A percentile compares a stretch with the other conserved stretches of the same genome.
Evolutionary conservation across 2,888 invertebrate genomes (phyloP).

Genomic region (Limnephilus lunatus): DNA sequence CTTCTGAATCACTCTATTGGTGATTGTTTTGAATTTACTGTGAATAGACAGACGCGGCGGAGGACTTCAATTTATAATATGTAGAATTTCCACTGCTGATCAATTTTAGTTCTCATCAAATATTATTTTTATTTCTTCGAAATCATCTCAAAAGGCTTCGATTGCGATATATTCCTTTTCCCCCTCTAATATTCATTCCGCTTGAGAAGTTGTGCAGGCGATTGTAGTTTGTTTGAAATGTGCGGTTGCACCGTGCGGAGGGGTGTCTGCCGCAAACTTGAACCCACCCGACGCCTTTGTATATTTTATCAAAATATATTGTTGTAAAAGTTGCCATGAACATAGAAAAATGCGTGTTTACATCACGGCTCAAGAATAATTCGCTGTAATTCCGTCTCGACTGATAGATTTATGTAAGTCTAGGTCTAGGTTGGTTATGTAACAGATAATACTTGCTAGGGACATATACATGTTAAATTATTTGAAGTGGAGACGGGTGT

Average conservation of each 20-base stretch:
- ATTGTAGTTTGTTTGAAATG: neutral
- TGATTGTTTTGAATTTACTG: too few relatives aligned
- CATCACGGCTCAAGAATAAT: slow-evolving; percentile 45
- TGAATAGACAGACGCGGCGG: too few relatives aligned
- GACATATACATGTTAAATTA: slow-evolving; percentile 43
- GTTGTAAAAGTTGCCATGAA: slow-evolving; percentile 52
- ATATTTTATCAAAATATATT: slow-evolving; percentile 42
- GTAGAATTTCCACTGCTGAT: neutral
- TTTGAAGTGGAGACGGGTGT: slow-evolving; percentile 11
- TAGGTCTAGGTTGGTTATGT: neutral
- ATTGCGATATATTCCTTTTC: neutral
- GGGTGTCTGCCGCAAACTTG: neutral
- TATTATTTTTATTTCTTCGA: too few relatives aligned
- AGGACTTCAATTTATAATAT: too few relatives aligned
- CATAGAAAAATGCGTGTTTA: slow-evolving; percentile 55
- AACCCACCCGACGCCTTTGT: neutral
- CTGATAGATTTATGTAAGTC: slow-evolving; percentile 58
- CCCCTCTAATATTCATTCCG: neutral
- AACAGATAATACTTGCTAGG: neutral
- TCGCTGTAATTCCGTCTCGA: slow-evolving; percentile 62
- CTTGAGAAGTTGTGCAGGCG: neutral
- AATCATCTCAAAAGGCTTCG: too few relatives aligned
- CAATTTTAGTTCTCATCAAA: neutral
- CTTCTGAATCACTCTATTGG: too few relatives aligned
- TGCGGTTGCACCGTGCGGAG: neutral